Percentiles rank a stretch among this genome's conserved stretches.
Evolutionary conservation across 2,888 invertebrate genomes (phyloP).

Genomic region (Eurytoma californica): DNA sequence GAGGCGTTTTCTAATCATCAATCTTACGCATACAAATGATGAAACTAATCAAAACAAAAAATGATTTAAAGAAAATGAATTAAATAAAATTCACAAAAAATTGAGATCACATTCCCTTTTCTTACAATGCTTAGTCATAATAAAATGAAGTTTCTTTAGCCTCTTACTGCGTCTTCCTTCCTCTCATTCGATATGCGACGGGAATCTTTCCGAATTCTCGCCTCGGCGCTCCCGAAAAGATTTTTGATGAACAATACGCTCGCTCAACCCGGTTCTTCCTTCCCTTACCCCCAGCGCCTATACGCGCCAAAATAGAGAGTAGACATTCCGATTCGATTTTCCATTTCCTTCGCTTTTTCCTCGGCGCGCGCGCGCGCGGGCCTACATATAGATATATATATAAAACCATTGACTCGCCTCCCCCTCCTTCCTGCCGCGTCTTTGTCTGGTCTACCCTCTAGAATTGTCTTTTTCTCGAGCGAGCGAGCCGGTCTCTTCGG

Average conservation of each 20-base stretch:
- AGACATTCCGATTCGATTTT: constrained; percentile 34
- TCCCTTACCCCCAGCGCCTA: background rate
- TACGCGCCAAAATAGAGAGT: background rate
- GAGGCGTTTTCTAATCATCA: no score
- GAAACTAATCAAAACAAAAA: no score
- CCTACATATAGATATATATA: constrained; percentile 13
- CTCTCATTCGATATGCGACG: constrained; percentile 59
- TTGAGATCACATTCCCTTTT: no score
- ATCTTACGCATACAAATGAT: no score
- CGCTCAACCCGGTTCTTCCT: constrained; percentile 17
- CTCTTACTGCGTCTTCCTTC: constrained; percentile 1
- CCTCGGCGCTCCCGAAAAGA: constrained; percentile 60
- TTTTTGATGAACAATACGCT: constrained; percentile 60
- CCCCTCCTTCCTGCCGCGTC: background rate
- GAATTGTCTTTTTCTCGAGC: constrained; percentile 31
- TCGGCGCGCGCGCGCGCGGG: background rate
- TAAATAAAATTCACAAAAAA: no score
- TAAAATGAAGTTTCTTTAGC: constrained; percentile 20
- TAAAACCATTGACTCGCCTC: background rate
- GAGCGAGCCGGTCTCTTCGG: background rate
- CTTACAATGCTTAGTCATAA: background rate
- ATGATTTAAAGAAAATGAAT: no score
- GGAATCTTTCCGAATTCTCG: constrained; percentile 58
- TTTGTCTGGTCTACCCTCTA: background rate
- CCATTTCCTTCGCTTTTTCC: constrained; percentile 32